Conservation (phyloP, 2,113 vertebrate species). For the Daubentonia madagascariensis region DNA sequence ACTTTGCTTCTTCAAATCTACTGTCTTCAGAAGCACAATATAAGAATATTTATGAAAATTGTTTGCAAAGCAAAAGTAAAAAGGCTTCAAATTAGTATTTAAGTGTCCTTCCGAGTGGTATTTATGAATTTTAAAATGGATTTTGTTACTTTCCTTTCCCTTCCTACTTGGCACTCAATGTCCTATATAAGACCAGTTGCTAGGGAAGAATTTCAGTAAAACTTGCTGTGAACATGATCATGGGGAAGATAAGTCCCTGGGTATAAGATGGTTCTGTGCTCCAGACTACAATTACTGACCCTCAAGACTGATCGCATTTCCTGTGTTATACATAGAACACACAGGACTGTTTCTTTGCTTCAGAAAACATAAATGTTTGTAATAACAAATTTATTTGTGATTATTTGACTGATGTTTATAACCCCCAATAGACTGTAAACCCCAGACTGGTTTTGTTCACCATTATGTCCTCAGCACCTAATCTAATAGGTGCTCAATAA, state of each 20-base stretch:
- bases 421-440: not conserved
- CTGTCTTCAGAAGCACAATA: not conserved
- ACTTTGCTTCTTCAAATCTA: not conserved
- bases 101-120: too few species aligned
- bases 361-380: not conserved
- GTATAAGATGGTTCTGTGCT: not conserved
- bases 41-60: not conserved
- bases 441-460: not conserved
- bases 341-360: not conserved
- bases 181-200: not conserved
- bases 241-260: not conserved
- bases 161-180: not conserved
- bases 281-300: not conserved
- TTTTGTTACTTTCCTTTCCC: conserved; percentile 2
- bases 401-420: not conserved
- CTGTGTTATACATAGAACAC: not conserved
- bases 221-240: not conserved
- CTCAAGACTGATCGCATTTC: not conserved
- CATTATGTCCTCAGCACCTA: not conserved
- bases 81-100: not conserved
- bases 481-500: not conserved
- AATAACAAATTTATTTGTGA: not conserved
- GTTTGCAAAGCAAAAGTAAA: not conserved
- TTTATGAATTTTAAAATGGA: not conserved
- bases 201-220: not conserved